phyloP scores from a whole-genome alignment of 2,797 vertebrate species.

The Sebastes diploproa region DNA sequence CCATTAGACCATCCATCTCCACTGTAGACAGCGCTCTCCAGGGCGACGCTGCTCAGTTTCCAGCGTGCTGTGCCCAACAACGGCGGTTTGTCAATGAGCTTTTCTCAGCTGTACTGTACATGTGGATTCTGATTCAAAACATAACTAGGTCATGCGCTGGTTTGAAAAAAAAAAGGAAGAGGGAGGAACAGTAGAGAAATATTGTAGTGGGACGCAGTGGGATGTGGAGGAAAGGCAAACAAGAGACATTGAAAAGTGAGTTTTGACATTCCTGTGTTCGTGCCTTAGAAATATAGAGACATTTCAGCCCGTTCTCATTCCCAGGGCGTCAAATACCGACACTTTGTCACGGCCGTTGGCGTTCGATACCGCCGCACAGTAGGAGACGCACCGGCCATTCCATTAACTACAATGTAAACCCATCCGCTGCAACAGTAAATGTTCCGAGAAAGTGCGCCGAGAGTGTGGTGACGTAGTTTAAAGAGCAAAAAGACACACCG shows the following conservation, averaged over 20 bases:
- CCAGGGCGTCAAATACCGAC: too few species aligned
- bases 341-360: too few species aligned
- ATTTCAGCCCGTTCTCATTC: too few species aligned
- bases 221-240: slow-evolving; percentile 34
- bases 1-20: slow-evolving; percentile 74
- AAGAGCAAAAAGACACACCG: too few species aligned
- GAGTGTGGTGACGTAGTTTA: too few species aligned
- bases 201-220: neutral
- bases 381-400: too few species aligned
- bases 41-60: slow-evolving; percentile 49
- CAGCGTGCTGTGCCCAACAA: slow-evolving; percentile 43
- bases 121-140: slow-evolving; percentile 66
- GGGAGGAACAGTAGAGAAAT: slow-evolving; percentile 33
- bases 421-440: too few species aligned
- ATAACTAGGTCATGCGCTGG: slow-evolving; percentile 64
- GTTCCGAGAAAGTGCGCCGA: too few species aligned
- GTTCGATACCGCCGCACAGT: too few species aligned
- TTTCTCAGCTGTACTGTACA: slow-evolving; percentile 47
- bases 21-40: slow-evolving; percentile 46
- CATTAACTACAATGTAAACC: too few species aligned
- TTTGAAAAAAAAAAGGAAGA: slow-evolving; percentile 8
- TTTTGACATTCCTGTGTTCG: slow-evolving; percentile 23
- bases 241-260: slow-evolving; percentile 22
- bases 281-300: neutral
- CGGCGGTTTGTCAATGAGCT: slow-evolving; percentile 34